Evolutionary conservation across 2,113 vertebrate genomes (phyloP), one percentile per base, ranked within the genome.

Genomic region (Emydura subglobosa): DNA sequence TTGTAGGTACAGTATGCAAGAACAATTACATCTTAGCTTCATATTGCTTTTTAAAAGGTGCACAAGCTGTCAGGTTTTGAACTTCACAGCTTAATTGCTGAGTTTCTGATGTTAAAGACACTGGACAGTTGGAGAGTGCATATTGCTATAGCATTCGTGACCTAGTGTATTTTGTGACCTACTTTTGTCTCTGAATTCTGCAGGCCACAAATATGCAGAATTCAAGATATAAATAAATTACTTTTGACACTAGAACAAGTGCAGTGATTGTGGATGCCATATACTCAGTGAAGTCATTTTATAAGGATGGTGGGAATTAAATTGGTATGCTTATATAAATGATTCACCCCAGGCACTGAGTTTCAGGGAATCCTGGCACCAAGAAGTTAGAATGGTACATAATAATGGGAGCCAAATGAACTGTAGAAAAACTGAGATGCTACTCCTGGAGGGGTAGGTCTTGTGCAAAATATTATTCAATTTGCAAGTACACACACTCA

Each of bases 161-260:
- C 65, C 65, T 90, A 24, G 39, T 47, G 42, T 74, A 57, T n/a
- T 92, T 85, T 79, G 49, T 94, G 95, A 97, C 96, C 95, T 95
- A 91, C 39, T 97, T 95, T 91, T 91, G 34, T 57, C 89, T 92
- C 79, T 57, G 29, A 89, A 72, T 42, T 95, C 92, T 85, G 86
- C 91, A 25, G 90, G 91, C 96, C 88, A 89, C 29, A 90, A 93
- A 88, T 47, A 79, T 0, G 24, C 54, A 90, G 82, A 87, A 96
- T 87, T 89, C 7, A 24, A 82, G 59, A 86, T 6, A 85, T 82
- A 95, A 79, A 88, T 92, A 0, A 47, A 94, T 94, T 91, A 87
- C 59, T 94, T 90, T 39, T 24, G 85, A 76, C 95, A 94, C 29
- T 27, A 86, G 89, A 94, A 92, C 76, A 90, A 96, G 88, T 53